phyloP scores from a whole-genome alignment of 2,888 invertebrate species.

The Acrobasis repandana region DNA sequence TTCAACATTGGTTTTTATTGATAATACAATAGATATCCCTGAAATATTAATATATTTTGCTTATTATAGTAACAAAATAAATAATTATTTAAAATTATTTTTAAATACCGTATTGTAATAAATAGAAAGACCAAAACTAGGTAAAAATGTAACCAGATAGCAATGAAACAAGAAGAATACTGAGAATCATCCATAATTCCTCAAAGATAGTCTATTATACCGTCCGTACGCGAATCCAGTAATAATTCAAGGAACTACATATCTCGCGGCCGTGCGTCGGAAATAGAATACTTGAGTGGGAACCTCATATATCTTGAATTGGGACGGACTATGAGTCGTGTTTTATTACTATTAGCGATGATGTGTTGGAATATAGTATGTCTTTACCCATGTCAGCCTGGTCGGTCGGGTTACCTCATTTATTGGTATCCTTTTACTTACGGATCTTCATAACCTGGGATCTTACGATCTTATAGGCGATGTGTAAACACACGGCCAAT shows the following conservation, averaged over 20 bases:
- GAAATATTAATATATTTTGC: too few relatives aligned
- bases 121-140: too few relatives aligned
- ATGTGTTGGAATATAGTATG: conserved; percentile 31
- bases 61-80: too few relatives aligned
- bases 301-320: conserved; percentile 70
- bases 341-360: conserved; percentile 38
- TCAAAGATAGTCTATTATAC: conserved; percentile 30
- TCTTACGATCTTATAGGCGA: too few relatives aligned
- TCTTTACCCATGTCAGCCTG: not conserved
- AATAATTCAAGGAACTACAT: conserved; percentile 64
- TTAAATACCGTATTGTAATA: too few relatives aligned
- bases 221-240: conserved; percentile 40
- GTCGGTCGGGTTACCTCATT: not conserved
- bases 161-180: conserved; percentile 1
- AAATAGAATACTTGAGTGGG: conserved; percentile 73
- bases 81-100: too few relatives aligned
- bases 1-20: too few relatives aligned
- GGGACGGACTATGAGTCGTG: conserved; percentile 41
- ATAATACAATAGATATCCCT: too few relatives aligned
- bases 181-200: conserved; percentile 6
- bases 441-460: too few relatives aligned
- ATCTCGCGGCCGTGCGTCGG: conserved; percentile 47
- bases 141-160: not conserved
- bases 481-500: too few relatives aligned
- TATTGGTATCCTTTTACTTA: not conserved